Conservation (phyloP, 2,113 vertebrate species). For the Pao palembangensis region DNA sequence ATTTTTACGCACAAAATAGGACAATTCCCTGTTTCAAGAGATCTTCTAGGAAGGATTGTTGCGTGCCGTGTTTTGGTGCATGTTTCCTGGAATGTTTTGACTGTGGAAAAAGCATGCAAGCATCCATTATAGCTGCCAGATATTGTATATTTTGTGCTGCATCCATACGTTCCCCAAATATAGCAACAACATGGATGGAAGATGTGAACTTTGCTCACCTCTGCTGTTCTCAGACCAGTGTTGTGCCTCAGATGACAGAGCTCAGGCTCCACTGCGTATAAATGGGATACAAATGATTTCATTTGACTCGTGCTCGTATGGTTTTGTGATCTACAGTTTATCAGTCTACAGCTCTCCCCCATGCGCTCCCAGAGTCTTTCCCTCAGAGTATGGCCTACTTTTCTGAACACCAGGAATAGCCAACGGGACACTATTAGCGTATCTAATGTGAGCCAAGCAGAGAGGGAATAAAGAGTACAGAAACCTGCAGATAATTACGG, state of each 20-base stretch:
- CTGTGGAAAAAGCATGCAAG: not conserved
- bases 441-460: conserved; percentile 69
- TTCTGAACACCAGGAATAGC: conserved; percentile 74
- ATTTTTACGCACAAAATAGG: conserved; percentile 51
- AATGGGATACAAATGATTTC: conserved; percentile 1
- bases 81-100: conserved; percentile 2
- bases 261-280: conserved; percentile 1
- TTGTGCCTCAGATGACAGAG: conserved; percentile 2
- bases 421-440: conserved; percentile 64
- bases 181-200: conserved; percentile 10
- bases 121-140: too few relatives aligned
- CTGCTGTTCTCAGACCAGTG: not conserved
- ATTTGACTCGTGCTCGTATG: conserved; percentile 8
- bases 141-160: too few relatives aligned
- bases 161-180: too few relatives aligned
- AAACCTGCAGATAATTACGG: conserved; percentile 62
- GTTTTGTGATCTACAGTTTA: conserved; percentile 41
- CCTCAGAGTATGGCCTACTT: conserved; percentile 74
- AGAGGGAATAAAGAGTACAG: conserved; percentile 67
- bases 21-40: conserved; percentile 52
- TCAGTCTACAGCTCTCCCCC: conserved; percentile 50
- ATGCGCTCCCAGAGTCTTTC: conserved; percentile 58
- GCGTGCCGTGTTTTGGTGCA: not conserved
- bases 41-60: conserved; percentile 54
- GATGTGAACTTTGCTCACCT: conserved; percentile 1